These are phyloP conservation scores for Scaptomyza hsui DNA, from an alignment of 1,140 invertebrate genomes.

Conservation along the genomic window DNA sequence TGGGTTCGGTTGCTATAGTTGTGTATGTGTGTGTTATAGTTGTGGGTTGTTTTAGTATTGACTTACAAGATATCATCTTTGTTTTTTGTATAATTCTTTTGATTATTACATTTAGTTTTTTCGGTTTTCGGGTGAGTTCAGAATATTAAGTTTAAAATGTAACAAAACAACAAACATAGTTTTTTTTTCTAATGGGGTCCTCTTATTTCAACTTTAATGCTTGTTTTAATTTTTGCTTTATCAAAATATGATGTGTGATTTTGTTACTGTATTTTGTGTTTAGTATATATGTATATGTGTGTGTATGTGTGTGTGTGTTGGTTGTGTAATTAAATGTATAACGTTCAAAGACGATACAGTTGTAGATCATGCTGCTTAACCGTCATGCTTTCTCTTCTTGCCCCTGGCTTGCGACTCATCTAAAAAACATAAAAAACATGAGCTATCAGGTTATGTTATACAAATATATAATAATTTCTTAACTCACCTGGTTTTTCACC, in stretches of 20 bases:
- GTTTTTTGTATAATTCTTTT: conserved; percentile 57
- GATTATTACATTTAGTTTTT: conserved; percentile 70
- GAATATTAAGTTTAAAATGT: conserved; percentile 67
- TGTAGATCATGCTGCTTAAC: conserved; percentile 58
- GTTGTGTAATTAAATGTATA: conserved; percentile 71
- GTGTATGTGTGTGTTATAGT: conserved; percentile 32
- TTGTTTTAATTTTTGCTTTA: conserved; percentile 49
- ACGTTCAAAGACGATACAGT: conserved; percentile 73
- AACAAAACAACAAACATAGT: conserved; percentile 72
- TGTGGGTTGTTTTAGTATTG: conserved; percentile 33
- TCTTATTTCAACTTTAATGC: conserved; percentile 28
- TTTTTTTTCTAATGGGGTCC: conserved; percentile 51
- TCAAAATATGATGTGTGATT: conserved; percentile 81
- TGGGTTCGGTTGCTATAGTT: conserved; percentile 51
- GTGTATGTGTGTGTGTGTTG: conserved; percentile 44
- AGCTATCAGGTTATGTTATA: too few species aligned
- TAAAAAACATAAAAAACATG: conserved; percentile 6
- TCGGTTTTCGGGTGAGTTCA: conserved; percentile 38
- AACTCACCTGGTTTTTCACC: conserved; percentile 61
- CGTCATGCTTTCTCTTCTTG: conserved; percentile 90
- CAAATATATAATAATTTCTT: background rate
- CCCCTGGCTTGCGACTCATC: conserved; percentile 86
- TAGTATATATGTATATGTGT: conserved; percentile 42
- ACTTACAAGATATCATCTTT: conserved; percentile 54
- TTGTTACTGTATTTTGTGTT: conserved; percentile 43